Evolutionary conservation across 2,797 vertebrate genomes (phyloP), one percentile per base, ranked within the genome.

Genomic region (Myotis vivesi): DNA sequence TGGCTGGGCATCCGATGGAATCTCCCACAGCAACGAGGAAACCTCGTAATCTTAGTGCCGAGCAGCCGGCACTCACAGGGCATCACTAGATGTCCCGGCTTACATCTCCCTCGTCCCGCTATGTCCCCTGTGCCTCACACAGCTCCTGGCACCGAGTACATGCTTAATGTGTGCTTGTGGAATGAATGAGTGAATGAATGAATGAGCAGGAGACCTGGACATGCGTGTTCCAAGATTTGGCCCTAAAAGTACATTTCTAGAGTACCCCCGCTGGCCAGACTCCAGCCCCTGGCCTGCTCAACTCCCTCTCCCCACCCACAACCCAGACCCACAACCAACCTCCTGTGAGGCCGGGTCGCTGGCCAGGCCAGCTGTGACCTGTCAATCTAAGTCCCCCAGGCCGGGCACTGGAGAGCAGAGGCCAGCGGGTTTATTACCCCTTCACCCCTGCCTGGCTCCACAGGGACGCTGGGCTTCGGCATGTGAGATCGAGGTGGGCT

Each of bases 401-500:
- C 59, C 12, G 59, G 59, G 12, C 59, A 13, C 77, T 36, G n/a
- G 53, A 12, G 90, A 90, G 62, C 77, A 53, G 53, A 3, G 23
- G 28, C 49, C 76, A 23, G 75, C 7, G 1, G 51, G 72, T 44
- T 72, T 68, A 92, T 96, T 96, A 94, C 92, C 84, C 92, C 41
- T 90, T 97, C 71, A 88, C 91, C 91, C 72, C 91, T 28, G 83
- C 91, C 69, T 17, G 33, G 62, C 28, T 41, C 86, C 46, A 13
- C 69, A 33, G 71, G 62, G 28, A 86, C 33, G 1, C 59, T 75
- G 64, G 23, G n/a, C 79, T 93, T 36, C 30, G 28, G n/a, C 36
- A 82, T 51, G 49, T 64, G n/a, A 92, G 69, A 94, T 44, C 5
- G 0, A 36, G 44, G 49, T 23, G 28, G 28, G 2, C 28, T 0